Base-by-base conservation (phyloP, 2,797 vertebrate genomes). In the Denticeps clupeoides region DNA sequence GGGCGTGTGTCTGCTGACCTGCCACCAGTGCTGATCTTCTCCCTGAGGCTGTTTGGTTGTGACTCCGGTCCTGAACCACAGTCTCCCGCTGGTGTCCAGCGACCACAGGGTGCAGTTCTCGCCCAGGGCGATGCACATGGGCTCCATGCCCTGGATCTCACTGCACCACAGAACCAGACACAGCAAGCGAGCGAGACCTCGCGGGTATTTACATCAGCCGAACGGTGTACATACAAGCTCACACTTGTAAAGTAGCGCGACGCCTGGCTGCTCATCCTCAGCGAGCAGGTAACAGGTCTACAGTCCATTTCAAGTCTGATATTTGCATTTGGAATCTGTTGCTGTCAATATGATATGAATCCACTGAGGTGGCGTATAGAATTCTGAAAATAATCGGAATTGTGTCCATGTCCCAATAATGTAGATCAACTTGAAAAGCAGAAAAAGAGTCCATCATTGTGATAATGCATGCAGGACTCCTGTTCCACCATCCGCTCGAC, bases 11-110 rank as follows among this genome's bases (percentile, higher is more conserved):
- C n/a, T n/a, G n/a, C 27, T 66, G 79, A 97, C 94, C 86, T 99
- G 93, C 94, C 94, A 97, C 94, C 94, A 99, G 71, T 99, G 93
- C 58, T 89, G 87, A 5, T 97, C 93, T 1, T 89, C 82, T n/a
- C 94, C 93, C 72, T 94, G 90, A 0, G 94, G 93, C 45, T 75
- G 87, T 62, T 85, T 86, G 2, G 84, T 62, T 22, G 82, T 70
- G 52, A 97, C 53, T 1, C 93, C 94, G 0, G 90, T 93, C 50
- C 94, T 77, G 69, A 99, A 97, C 92, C 92, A 97, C 35, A 99
- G 82, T 51, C 87, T 87, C 24, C 94, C 93, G 1, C 72, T 82
- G 64, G 87, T 70, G 48, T 99, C 94, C 70, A 99, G 74, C 4
- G 89, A 88, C 94, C 93, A 97, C 10, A 88, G 75, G 0, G 89